Evolutionary conservation across 2,113 vertebrate species (phyloP).

Genomic region (Ameiurus melas): DNA sequence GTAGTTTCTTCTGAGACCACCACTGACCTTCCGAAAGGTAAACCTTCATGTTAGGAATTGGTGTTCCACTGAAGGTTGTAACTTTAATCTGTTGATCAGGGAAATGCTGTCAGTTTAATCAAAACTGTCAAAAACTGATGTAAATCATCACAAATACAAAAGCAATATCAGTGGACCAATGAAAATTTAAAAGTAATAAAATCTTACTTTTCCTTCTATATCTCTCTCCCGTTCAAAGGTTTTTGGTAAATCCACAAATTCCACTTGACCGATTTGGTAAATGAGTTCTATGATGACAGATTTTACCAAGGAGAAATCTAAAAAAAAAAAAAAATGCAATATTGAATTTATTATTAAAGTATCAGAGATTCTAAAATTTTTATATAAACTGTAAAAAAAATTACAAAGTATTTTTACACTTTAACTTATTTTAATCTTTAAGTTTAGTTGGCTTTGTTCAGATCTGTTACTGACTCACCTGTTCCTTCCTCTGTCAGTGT

Average conservation of each 20-base stretch:
- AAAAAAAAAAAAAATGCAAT: constrained; percentile 48
- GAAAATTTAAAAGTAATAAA: background rate
- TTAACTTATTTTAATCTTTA: background rate
- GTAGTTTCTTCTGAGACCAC: background rate
- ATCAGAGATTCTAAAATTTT: background rate
- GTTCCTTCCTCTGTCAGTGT: constrained; percentile 67
- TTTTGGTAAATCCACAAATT: constrained; percentile 62
- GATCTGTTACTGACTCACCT: constrained; percentile 50
- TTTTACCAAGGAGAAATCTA: constrained; percentile 11
- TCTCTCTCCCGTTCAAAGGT: constrained; percentile 55
- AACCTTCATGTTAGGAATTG: constrained; percentile 52
- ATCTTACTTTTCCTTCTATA: constrained; percentile 65
- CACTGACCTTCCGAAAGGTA: constrained; percentile 51
- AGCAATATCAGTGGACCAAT: background rate
- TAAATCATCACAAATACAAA: background rate
- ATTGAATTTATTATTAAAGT: background rate
- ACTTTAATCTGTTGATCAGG: constrained; percentile 60
- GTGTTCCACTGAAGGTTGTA: constrained; percentile 50
- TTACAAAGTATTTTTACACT: background rate
- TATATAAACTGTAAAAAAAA: too few relatives aligned
- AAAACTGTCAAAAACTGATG: too few relatives aligned
- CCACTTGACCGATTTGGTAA: constrained; percentile 60
- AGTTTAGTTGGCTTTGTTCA: background rate
- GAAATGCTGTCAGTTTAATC: background rate
- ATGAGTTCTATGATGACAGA: constrained; percentile 10